Evolutionary conservation across 2,113 vertebrate species (phyloP).

Genomic region (Isichthys henryi): DNA sequence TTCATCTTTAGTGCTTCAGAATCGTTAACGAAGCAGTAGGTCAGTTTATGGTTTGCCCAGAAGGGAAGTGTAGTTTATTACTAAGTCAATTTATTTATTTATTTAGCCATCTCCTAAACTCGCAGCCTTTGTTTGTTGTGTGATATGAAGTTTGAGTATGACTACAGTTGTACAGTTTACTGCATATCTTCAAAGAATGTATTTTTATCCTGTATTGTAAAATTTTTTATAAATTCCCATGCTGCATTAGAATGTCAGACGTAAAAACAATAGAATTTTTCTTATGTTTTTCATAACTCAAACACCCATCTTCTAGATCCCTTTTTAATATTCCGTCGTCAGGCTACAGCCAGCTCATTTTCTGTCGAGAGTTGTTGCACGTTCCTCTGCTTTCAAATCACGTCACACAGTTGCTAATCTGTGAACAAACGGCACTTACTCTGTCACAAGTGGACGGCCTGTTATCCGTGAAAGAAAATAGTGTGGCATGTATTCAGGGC

Average conservation of each 20-base stretch:
- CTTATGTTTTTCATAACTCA: not conserved
- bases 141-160: not conserved
- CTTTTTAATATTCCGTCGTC: not conserved
- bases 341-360: not conserved
- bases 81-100: not conserved
- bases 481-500: not conserved
- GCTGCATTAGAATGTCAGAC: not conserved
- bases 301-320: not conserved
- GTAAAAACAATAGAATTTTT: not conserved
- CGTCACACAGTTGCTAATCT: slow-evolving; percentile 34
- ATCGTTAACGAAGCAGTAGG: not conserved
- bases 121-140: not conserved
- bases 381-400: slow-evolving; percentile 30
- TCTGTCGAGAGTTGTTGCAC: not conserved
- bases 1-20: not conserved
- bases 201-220: not conserved
- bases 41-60: not conserved
- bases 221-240: not conserved
- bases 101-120: not conserved
- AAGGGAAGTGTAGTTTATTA: not conserved
- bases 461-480: not conserved
- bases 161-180: not conserved
- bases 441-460: not conserved
- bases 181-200: not conserved
- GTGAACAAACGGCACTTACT: not conserved